Percentiles rank a stretch among this genome's conserved stretches.
Conservation (phyloP, 2,113 vertebrate genomes). For the Leptobrachium leishanense region DNA sequence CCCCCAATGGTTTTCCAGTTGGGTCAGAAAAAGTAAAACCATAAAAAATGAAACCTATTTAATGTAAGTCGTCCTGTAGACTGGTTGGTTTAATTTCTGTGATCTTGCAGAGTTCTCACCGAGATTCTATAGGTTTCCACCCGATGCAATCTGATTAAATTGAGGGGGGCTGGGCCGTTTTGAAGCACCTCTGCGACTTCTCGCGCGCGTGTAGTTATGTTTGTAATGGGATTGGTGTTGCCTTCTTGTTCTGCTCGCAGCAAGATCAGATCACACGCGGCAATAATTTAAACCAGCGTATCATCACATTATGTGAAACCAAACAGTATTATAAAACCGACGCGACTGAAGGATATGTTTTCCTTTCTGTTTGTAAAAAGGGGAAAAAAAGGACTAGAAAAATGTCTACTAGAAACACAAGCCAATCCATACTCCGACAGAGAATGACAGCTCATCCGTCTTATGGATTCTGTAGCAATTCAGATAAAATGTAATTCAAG, state of each 20-base stretch:
- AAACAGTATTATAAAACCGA: constrained; percentile 57
- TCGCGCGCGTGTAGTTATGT: constrained; percentile 31
- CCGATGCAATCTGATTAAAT: constrained; percentile 33
- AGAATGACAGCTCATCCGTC: too few relatives aligned
- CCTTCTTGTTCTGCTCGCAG: constrained; percentile 51
- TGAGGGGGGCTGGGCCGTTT: neutral
- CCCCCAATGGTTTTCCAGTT: neutral
- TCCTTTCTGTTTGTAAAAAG: constrained; percentile 16
- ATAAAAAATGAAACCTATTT: too few relatives aligned
- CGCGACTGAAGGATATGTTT: constrained; percentile 57
- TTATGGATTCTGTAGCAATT: too few relatives aligned
- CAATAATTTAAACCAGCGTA: constrained; percentile 60
- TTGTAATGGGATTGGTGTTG: constrained; percentile 51
- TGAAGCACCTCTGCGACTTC: constrained; percentile 24
- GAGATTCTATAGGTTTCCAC: constrained; percentile 13
- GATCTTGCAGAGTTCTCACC: neutral
- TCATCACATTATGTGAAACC: constrained; percentile 57
- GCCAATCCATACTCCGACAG: too few relatives aligned
- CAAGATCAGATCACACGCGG: constrained; percentile 57
- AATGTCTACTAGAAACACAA: too few relatives aligned
- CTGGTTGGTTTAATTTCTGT: constrained; percentile 48
- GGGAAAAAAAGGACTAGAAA: neutral
- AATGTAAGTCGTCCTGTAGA: constrained; percentile 37
- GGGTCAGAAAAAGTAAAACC: neutral
- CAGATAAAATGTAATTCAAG: too few relatives aligned